Percentiles rank a stretch among this genome's conserved stretches.
phyloP scores from a whole-genome alignment of 2,113 vertebrate genomes.

The Hippocampus comes region DNA sequence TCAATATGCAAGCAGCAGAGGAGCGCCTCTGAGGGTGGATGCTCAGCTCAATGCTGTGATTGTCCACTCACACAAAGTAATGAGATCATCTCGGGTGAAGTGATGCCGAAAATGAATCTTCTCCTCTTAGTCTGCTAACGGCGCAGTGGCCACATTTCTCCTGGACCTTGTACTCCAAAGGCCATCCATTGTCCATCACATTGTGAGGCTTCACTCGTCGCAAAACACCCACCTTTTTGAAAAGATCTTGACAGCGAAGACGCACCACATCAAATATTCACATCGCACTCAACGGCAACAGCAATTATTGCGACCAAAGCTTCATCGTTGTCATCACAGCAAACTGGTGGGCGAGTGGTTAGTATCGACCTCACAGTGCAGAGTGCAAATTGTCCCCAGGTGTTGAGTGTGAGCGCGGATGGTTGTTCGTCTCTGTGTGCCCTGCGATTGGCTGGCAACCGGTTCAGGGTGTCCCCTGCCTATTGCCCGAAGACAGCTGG shows the following conservation, averaged over 20 bases:
- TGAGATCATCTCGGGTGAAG: conserved; percentile 69
- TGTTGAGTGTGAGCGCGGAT: no score
- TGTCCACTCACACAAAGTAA: conserved; percentile 65
- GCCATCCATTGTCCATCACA: conserved; percentile 54
- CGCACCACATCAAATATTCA: neutral
- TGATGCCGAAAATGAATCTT: conserved; percentile 71
- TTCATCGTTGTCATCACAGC: no score
- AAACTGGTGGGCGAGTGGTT: no score
- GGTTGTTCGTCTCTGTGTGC: no score
- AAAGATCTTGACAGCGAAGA: neutral
- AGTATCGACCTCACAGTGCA: no score
- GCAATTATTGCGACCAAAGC: conserved; percentile 13
- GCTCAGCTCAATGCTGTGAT: conserved; percentile 31
- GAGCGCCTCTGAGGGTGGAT: conserved; percentile 34
- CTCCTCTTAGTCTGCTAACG: conserved; percentile 48
- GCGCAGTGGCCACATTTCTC: conserved; percentile 48
- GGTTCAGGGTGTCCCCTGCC: no score
- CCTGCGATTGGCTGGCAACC: no score
- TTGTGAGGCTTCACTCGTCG: conserved; percentile 50
- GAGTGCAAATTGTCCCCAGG: no score
- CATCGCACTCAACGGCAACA: conserved; percentile 11
- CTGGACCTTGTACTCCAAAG: conserved; percentile 49
- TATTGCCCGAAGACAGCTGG: no score
- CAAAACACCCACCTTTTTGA: neutral
- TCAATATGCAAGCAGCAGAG: conserved; percentile 46